Evolutionary conservation across 2,797 vertebrate species (phyloP).

Genomic region (Oreortyx pictus): DNA sequence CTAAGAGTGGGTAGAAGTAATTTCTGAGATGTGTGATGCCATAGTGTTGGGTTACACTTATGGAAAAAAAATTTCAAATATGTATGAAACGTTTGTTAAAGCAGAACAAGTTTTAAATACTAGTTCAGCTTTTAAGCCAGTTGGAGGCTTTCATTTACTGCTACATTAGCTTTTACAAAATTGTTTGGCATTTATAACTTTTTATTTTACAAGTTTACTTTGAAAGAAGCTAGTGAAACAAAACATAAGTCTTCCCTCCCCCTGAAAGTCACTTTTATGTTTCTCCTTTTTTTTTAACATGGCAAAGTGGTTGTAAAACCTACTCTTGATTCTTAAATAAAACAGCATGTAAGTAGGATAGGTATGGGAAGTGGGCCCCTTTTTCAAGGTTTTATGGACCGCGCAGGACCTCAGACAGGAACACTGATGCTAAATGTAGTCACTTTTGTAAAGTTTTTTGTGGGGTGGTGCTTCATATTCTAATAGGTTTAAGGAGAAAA

Average conservation of each 20-base stretch:
- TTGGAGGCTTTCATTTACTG: constrained; percentile 52
- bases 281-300: constrained; percentile 73
- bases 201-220: constrained; percentile 73
- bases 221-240: constrained; percentile 67
- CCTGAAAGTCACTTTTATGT: constrained; percentile 69
- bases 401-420: constrained; percentile 69
- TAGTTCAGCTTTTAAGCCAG: constrained; percentile 24
- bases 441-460: constrained; percentile 2
- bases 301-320: constrained; percentile 71
- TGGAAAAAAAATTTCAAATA: background rate
- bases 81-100: background rate
- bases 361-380: constrained; percentile 71
- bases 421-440: constrained; percentile 45
- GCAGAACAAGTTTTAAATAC: constrained; percentile 28
- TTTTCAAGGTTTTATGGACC: constrained; percentile 73
- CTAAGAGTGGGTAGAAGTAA: background rate
- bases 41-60: constrained; percentile 5
- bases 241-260: constrained; percentile 58
- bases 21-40: constrained; percentile 5
- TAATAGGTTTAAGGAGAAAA: background rate
- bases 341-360: constrained; percentile 72
- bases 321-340: constrained; percentile 76
- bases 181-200: constrained; percentile 64
- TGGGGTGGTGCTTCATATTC: background rate
- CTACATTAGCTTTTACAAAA: constrained; percentile 59